Evolutionary conservation across 2,113 vertebrate species (phyloP).

Genomic region (Gasterosteus nipponicus): DNA sequence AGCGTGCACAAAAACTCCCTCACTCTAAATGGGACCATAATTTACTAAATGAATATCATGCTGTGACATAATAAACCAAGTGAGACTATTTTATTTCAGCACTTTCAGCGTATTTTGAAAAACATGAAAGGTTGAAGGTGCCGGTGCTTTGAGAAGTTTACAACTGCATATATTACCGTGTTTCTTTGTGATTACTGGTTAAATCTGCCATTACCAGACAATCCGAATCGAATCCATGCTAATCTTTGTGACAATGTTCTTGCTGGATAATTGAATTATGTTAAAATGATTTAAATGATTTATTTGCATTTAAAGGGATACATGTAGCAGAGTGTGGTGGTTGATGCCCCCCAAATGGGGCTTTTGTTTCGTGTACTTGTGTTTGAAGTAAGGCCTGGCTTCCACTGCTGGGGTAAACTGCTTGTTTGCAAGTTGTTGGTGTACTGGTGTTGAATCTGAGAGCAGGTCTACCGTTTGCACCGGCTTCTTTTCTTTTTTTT

Average conservation of each 20-base stretch:
- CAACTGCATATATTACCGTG: neutral
- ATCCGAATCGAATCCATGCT: neutral
- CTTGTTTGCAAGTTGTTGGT: neutral
- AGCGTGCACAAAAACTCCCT: too few species aligned
- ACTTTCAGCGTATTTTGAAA: neutral
- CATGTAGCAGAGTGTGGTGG: neutral
- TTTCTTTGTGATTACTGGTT: neutral
- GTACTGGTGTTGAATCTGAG: neutral
- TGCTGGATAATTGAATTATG: neutral
- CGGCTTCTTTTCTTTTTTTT: neutral
- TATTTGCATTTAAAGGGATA: neutral
- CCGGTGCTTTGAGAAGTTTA: neutral
- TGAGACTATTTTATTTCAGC: neutral
- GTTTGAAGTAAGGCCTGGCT: neutral
- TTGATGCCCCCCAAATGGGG: neutral
- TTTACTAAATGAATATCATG: neutral
- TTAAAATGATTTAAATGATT: neutral
- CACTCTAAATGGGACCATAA: neutral
- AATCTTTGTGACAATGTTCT: neutral
- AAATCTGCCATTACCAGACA: neutral
- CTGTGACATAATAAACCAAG: neutral
- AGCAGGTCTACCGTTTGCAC: neutral
- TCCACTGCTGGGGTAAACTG: constrained; percentile 1
- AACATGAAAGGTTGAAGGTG: neutral
- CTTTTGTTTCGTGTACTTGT: neutral